phyloP scores from a whole-genome alignment of 1,140 invertebrate species.

The Leptinotarsa undecemlineata region DNA sequence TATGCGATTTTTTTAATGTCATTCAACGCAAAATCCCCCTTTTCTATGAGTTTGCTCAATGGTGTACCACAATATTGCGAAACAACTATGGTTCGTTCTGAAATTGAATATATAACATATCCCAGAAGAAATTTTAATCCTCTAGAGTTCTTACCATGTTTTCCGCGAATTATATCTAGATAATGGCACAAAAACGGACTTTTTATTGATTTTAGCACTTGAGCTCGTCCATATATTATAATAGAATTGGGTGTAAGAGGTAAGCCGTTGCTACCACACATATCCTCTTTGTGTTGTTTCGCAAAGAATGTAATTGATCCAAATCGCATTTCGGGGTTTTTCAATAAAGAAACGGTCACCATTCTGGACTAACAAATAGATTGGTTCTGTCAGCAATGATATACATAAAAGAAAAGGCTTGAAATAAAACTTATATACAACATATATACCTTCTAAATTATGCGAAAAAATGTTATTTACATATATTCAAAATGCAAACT shows the following conservation, averaged over 20 bases:
- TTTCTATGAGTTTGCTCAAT: constrained; percentile 55
- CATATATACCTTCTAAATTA: too few species aligned
- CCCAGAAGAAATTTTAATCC: neutral
- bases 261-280: constrained; percentile 92
- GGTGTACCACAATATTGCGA: constrained; percentile 81
- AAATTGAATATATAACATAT: constrained; percentile 49
- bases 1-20: constrained; percentile 65
- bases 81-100: constrained; percentile 88
- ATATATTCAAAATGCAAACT: too few species aligned
- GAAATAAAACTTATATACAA: too few species aligned
- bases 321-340: constrained; percentile 60
- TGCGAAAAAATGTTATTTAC: too few species aligned
- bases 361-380: too few species aligned
- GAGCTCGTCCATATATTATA: constrained; percentile 87
- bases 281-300: constrained; percentile 84
- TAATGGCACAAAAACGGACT: constrained; percentile 86
- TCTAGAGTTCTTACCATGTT: constrained; percentile 76
- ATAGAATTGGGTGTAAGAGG: constrained; percentile 96
- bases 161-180: constrained; percentile 88
- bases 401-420: too few species aligned
- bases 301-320: constrained; percentile 90
- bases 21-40: constrained; percentile 55
- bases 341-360: constrained; percentile 32
- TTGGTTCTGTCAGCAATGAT: too few species aligned
- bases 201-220: constrained; percentile 77